These are phyloP conservation scores for Harpagoxenus sublaevis DNA, from an alignment of 2,888 invertebrate genomes.

Conservation along the genomic window DNA sequence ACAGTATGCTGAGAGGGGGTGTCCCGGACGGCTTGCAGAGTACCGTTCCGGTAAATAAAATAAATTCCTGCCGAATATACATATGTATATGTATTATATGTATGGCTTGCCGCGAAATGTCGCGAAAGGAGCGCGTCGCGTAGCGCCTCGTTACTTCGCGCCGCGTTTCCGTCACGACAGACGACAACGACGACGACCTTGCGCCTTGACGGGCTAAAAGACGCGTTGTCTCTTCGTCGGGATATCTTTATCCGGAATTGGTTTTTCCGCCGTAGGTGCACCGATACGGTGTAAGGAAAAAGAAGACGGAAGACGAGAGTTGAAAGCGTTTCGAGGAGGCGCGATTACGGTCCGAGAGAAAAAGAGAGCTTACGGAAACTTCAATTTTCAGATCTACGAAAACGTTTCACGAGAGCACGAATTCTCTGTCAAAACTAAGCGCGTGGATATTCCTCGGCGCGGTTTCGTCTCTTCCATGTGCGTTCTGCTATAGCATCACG, in stretches of 20 bases:
- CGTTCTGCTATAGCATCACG: neutral
- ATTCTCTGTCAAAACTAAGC: slow-evolving; percentile 59
- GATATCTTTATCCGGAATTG: slow-evolving; percentile 71
- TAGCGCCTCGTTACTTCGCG: slow-evolving; percentile 67
- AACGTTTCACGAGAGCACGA: slow-evolving; percentile 58
- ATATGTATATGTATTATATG: neutral
- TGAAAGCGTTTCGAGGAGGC: slow-evolving; percentile 55
- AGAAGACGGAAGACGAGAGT: slow-evolving; percentile 5
- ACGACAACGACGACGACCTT: slow-evolving; percentile 55
- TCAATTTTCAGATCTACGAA: slow-evolving; percentile 66
- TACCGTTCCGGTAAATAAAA: slow-evolving; percentile 75
- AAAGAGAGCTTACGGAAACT: slow-evolving; percentile 55
- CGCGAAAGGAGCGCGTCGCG: slow-evolving; percentile 71
- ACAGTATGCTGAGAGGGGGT: slow-evolving; percentile 44
- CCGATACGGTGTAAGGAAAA: neutral
- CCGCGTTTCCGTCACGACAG: slow-evolving; percentile 56
- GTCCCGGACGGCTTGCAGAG: slow-evolving; percentile 48
- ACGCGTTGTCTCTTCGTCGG: slow-evolving; percentile 58
- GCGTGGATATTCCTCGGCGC: slow-evolving; percentile 32
- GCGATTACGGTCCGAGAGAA: slow-evolving; percentile 61
- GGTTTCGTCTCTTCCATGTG: neutral
- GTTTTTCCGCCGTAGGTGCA: slow-evolving; percentile 56
- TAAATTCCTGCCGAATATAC: slow-evolving; percentile 75
- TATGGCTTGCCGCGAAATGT: slow-evolving; percentile 73
- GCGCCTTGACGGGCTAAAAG: slow-evolving; percentile 63